Base-by-base conservation (phyloP, 2,113 vertebrate species). In the Fulmarus glacialis region DNA sequence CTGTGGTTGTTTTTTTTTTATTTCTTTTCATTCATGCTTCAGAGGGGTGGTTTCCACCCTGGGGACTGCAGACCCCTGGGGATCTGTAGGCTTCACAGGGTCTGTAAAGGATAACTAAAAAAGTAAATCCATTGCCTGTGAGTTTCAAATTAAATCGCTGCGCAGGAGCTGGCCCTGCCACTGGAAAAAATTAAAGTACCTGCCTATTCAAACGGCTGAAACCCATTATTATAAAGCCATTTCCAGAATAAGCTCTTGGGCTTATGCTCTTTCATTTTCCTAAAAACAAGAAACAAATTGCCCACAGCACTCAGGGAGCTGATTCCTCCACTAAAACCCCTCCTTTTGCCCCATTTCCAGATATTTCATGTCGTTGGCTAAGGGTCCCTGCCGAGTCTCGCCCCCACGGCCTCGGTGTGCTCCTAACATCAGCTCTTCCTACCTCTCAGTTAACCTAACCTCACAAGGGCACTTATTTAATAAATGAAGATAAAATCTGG, bases 231-330 rank as follows among this genome's bases (percentile, higher is more conserved):
- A 58, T 66, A 87, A 92, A 93, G 21, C 32, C 45, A 50, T 92
- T 96, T 91, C 60, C 55, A 91, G 45, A 82, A 87, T 68, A 90
- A 91, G 23, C 62, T 91, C 82, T 77, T 66, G 53, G 53, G 42
- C 4, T 94, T 86, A 80, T n/a, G 55, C 24, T 70, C 22, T 90
- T 88, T 83, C 24, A 66, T 75, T 68, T 94, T 75, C 82, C 58
- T 58, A 89, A 90, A 90, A 92, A 24, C 8, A 43, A 85, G 23
- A 86, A 59, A 68, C 26, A 71, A 82, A 75, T 50, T 27, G 15
- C 11, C 64, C 19, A 42, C 23, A 81, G 50, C 30, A 90, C 23
- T 81, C 15, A 15, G 47, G 56, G 15, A 71, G 22, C 24, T 50
- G n/a, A 81, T 56, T 88, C 9, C 13, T 4, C 12, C 12, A 52